Conservation (phyloP, 2,113 vertebrate genomes). For the Amazona vittata region DNA sequence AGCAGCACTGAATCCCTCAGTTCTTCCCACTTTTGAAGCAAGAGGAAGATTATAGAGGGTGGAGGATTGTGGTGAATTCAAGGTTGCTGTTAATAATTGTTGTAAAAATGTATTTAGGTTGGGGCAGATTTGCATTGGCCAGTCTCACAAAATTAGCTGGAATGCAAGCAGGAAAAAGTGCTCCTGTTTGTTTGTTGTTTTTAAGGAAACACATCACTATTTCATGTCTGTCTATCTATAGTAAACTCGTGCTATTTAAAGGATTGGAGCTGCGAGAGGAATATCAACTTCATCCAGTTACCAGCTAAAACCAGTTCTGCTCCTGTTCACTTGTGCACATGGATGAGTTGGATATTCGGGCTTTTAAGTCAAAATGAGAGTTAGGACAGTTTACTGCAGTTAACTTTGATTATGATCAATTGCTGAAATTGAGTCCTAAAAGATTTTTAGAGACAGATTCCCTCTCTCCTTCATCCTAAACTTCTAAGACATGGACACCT, state of each 20-base stretch:
- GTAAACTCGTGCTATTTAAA: neutral
- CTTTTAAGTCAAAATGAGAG: neutral
- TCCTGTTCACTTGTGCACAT: neutral
- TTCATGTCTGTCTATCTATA: neutral
- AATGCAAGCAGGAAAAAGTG: neutral
- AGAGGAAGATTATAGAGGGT: neutral
- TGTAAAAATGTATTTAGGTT: neutral
- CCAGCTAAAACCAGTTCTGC: neutral
- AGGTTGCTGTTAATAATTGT: neutral
- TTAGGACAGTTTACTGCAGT: neutral
- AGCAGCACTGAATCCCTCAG: accelerated
- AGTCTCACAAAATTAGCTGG: neutral
- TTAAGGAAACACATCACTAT: neutral
- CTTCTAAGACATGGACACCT: neutral
- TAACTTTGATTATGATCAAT: neutral
- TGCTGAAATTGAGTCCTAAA: neutral
- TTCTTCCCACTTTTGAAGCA: neutral
- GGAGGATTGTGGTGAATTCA: neutral
- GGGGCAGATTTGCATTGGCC: neutral
- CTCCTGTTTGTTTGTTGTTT: neutral
- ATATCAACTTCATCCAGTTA: neutral
- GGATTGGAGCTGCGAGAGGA: neutral
- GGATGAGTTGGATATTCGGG: neutral
- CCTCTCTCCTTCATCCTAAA: neutral
- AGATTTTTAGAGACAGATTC: neutral